Percentiles rank a stretch among this genome's conserved stretches.
These are phyloP conservation scores for Microtus oregoni DNA, from an alignment of 2,113 vertebrate species.

Conservation along the genomic window DNA sequence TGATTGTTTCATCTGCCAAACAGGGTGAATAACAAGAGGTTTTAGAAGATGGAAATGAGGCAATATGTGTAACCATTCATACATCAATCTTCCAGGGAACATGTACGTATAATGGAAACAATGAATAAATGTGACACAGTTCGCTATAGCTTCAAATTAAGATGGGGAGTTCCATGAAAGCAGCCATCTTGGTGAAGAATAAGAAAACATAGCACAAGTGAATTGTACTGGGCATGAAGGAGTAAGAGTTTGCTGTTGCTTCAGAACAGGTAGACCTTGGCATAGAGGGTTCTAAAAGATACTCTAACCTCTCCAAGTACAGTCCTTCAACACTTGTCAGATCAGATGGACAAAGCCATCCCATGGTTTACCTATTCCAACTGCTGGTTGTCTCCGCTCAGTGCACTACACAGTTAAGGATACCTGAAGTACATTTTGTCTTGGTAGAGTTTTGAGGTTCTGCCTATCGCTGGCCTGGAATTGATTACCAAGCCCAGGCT, in stretches of 20 bases:
- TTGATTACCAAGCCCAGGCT: neutral
- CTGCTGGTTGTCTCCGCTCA: neutral
- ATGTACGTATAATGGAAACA: slow-evolving; percentile 18
- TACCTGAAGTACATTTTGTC: neutral
- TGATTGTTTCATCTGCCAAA: neutral
- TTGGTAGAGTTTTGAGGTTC: neutral
- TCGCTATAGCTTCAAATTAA: neutral
- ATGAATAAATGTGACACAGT: slow-evolving; percentile 6
- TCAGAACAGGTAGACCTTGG: neutral
- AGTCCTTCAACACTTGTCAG: neutral
- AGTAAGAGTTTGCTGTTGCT: neutral
- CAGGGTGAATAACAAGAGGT: neutral
- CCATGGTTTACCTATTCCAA: neutral
- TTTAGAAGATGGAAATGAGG: neutral
- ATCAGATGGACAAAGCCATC: neutral
- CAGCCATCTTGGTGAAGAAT: neutral
- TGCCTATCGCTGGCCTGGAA: neutral
- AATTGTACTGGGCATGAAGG: neutral
- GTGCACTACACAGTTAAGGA: neutral
- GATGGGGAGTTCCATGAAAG: neutral
- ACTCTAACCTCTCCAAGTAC: neutral
- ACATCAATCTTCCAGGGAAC: neutral
- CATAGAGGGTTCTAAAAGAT: neutral
- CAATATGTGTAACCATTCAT: neutral
- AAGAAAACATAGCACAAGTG: neutral